phyloP scores from a whole-genome alignment of 2,888 invertebrate species.

The Schizaphis graminum region DNA sequence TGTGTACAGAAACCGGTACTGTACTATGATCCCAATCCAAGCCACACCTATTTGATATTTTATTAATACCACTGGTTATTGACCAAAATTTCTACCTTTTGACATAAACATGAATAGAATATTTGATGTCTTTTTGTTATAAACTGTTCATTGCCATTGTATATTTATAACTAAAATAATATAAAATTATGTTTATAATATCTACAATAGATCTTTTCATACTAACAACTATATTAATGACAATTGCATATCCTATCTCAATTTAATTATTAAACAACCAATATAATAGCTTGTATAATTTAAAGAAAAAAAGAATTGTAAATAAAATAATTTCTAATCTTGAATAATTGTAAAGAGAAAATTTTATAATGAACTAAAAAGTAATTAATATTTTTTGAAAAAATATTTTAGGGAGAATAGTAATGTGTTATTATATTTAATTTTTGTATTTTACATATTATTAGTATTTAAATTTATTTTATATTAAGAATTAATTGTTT shows the following conservation, averaged over 20 bases:
- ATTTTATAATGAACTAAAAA: not conserved
- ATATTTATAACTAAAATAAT: slow-evolving; percentile 44
- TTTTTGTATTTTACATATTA: not conserved
- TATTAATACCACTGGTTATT: slow-evolving; percentile 54
- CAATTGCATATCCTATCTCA: slow-evolving; percentile 2
- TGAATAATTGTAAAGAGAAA: not conserved
- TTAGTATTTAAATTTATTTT: not conserved
- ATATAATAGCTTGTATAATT: slow-evolving; percentile 14
- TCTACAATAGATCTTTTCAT: slow-evolving; percentile 39
- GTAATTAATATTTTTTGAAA: not conserved
- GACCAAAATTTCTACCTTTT: slow-evolving; percentile 53
- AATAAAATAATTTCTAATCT: slow-evolving; percentile 2
- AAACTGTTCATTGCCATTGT: slow-evolving; percentile 23
- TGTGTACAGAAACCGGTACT: slow-evolving; percentile 61
- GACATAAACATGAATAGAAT: slow-evolving; percentile 36
- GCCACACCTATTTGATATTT: slow-evolving; percentile 61
- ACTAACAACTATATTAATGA: slow-evolving; percentile 27
- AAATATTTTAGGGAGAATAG: not conserved
- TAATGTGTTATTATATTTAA: not conserved
- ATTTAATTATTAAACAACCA: not conserved
- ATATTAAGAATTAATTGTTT: not conserved
- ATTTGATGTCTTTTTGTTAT: slow-evolving; percentile 35
- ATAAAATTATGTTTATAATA: slow-evolving; percentile 22
- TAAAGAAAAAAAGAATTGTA: slow-evolving; percentile 8
- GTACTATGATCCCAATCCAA: slow-evolving; percentile 54